Evolutionary conservation across 2,888 invertebrate genomes (phyloP), one percentile per base, ranked within the genome.

Genomic region (Aphidius colemani): DNA sequence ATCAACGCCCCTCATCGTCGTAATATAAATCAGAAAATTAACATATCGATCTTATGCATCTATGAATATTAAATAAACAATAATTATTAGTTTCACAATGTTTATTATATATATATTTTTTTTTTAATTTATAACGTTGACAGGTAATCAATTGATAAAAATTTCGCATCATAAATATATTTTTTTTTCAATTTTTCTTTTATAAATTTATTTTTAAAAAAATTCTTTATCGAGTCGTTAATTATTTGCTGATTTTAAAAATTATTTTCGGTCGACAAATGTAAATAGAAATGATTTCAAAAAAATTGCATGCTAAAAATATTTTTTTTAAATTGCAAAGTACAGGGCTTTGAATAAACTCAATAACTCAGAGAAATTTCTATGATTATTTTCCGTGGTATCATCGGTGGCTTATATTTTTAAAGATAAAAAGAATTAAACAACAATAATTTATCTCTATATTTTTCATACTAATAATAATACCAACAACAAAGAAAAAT

Each of bases 1-100:
- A 46, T 58, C 53, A 8, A 46, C 45, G 30, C 44, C 41, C 44
- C 45, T 41, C 59, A 53, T 51, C 55, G 41, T 55, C 53, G 62
- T 61, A 68, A 66, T 66, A 66, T 66, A 65, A 68, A 68, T 66
- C 68, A 64, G 13, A 48, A 66, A 65, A 65, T 67, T 65, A 44
- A 67, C 59, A 66, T 59, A 66, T 65, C 62, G 63, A 60, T 62
- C 64, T 53, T 55, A 49, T 44, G 59, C 58, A 58, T 61, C 58
- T 53, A 67, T 65, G 63, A 67, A 65, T 65, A 65, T 65, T 63
- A 65, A 57, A 65, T 63, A 65, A 65, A 62, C 60, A 65, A 67
- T 67, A 65, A 65, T 65, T 65, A 63, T 65, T 60, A 60, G 62
- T 57, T 41, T 49, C 57, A 58, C 30, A 9, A 13, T 11, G 13